Evolutionary conservation across 2,113 vertebrate genomes (phyloP).

Genomic region (Madoqua kirkii): DNA sequence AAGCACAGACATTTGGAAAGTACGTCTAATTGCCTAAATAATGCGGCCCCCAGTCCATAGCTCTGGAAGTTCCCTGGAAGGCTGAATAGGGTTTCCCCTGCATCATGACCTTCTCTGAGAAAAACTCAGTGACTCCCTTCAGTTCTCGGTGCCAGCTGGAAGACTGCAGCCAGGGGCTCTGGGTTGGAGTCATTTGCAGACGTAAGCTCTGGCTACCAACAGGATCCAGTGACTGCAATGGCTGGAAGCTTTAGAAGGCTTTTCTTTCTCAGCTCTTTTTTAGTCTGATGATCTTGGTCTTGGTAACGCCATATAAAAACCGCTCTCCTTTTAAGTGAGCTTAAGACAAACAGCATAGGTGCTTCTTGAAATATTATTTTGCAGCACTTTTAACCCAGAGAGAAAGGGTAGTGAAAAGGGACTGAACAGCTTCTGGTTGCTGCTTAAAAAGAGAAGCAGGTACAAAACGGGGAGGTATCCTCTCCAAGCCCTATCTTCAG

Average conservation of each 20-base stretch:
- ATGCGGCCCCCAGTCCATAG: neutral
- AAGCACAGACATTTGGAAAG: neutral
- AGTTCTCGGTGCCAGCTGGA: neutral
- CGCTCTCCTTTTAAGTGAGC: neutral
- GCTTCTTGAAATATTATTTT: neutral
- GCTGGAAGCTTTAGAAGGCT: neutral
- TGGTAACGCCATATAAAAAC: neutral
- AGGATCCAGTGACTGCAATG: neutral
- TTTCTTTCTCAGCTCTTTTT: neutral
- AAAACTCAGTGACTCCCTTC: neutral
- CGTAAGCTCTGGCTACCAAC: neutral
- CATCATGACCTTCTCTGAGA: neutral
- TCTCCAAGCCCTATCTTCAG: neutral
- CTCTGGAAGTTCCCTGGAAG: constrained; percentile 43
- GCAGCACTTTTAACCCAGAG: neutral
- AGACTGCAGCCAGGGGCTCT: neutral
- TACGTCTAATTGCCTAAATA: neutral
- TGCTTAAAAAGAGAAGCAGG: neutral
- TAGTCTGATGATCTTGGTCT: neutral
- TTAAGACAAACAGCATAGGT: neutral
- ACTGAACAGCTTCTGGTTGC: neutral
- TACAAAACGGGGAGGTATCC: neutral
- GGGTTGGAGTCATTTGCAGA: neutral
- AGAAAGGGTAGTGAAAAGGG: neutral
- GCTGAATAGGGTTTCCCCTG: neutral